Base-by-base conservation (phyloP, 2,888 invertebrate species). In the Ectemnius continuus region DNA sequence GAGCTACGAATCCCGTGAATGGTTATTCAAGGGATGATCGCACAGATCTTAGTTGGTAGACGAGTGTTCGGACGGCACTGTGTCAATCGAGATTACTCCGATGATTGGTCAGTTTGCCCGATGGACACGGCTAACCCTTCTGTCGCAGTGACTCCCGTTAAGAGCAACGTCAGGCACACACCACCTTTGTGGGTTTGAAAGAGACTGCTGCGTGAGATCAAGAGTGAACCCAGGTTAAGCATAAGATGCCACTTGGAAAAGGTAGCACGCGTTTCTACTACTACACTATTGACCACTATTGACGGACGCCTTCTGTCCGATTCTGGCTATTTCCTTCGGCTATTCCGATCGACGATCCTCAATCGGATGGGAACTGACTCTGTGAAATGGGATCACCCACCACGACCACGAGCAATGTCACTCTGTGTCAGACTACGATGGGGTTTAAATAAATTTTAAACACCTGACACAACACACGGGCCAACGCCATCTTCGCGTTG, bases 401-500 rank as follows among this genome's bases (percentile, higher is more conserved):
- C 69, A 45, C 57, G 45, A 60, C 28, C 23, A 47, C 58, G 66
- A 70, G 74, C 73, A 77, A 70, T 67, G 68, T 80, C 71, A 75
- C 13, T 68, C 28, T 59, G 58, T 45, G 45, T 80, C 71, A 75
- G n/a, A 70, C 28, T 59, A 60, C 47, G 45, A 75, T 18, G 61
- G 59, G 67, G 67, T 81, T 78, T 72, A 78, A 78, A 76, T 81
- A 67, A 77, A 82, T 75, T 84, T 84, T 75, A 80, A 85, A 80
- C 78, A 80, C 78, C 82, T 86, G 83, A 85, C 82, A 86, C 82
- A 86, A 14, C 14, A 87, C 80, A 82, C 77, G 78, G 80, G 82
- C 78, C 80, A 82, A 84, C 86, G 87, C 86, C 86, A 86, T 87
- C 83, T 86, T 87, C 75, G 71, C 75, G 79, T 79, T 83, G 80